Base-by-base conservation (phyloP, 2,113 vertebrate species). In the Nerophis ophidion region DNA sequence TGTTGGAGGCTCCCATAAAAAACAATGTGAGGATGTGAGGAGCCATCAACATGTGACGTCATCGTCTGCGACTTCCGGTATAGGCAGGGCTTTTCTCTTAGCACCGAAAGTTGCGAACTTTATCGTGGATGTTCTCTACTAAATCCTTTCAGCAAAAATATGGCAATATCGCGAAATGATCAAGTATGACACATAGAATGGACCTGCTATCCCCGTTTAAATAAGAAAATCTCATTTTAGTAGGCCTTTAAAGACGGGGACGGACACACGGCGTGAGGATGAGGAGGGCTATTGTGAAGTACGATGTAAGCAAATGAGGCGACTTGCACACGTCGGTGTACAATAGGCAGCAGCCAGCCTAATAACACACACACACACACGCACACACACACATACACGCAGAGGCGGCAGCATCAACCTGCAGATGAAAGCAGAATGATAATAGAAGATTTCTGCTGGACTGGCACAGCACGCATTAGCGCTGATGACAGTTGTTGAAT, bases 401-500 rank as follows among this genome's bases (percentile, higher is more conserved):
- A 63, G 70, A 73, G 61, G 65, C 58, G 51, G 57, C 7, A 0
- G 46, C 48, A 42, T 26, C 56, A 53, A 54, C 62, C 66, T 17
- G 74, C 75, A 66, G 71, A 70, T 13, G n/a, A 62, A 74, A 71
- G 60, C 75, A 61, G 63, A 66, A 70, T 73, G 72, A 73, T 74
- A 76, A 71, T 80, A 63, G 62, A 61, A 62, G 65, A 63, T 68
- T 71, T 77, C 70, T 68, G 68, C 77, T 62, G 66, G 59, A 73
- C 67, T 11, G 71, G 66, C 16, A 0, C 56, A 55, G 72, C 58
- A 35, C 57, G 47, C 74, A 68, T 71, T 66, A 77, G 62, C 61
- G 33, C 17, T 70, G 74, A 84, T 79, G 72, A 69, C 80, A 71
- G 65, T 67, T 54, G 74, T 60, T 77, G 80, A 85, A 81, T 77